These are phyloP conservation scores for Polypedilum vanderplanki DNA, from an alignment of 1,140 invertebrate species.

Conservation along the genomic window DNA sequence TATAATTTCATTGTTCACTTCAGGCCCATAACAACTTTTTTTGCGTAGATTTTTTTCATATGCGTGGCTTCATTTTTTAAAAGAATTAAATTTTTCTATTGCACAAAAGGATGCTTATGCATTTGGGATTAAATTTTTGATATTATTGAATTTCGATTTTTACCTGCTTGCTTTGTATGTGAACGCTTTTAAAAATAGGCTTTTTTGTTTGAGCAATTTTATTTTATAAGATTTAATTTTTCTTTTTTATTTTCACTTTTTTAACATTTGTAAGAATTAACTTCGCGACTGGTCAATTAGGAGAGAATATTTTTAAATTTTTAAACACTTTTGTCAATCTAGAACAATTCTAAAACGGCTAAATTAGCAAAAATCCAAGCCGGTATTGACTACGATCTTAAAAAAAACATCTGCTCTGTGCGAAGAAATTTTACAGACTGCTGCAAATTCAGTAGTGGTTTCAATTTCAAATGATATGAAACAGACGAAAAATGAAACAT, in stretches of 20 bases:
- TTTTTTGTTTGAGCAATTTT: slow-evolving; percentile 3
- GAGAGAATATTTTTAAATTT: no score
- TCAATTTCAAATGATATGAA: no score
- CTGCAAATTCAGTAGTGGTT: no score
- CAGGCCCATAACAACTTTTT: slow-evolving; percentile 17
- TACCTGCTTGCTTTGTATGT: background rate
- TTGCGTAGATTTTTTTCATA: slow-evolving; percentile 7
- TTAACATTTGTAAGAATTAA: background rate
- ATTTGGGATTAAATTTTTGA: background rate
- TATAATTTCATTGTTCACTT: background rate
- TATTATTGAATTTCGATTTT: background rate
- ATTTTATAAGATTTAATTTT: no score
- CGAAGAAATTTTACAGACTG: background rate
- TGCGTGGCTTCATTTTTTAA: slow-evolving; percentile 10
- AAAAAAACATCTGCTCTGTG: background rate
- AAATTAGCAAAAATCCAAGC: slow-evolving; percentile 11
- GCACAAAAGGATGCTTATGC: background rate
- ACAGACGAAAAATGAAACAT: background rate
- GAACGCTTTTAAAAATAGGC: slow-evolving; percentile 5
- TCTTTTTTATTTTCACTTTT: no score
- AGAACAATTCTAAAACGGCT: slow-evolving; percentile 2
- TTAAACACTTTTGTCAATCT: background rate
- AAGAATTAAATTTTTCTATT: background rate
- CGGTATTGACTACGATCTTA: background rate
- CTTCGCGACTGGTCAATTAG: no score